These are phyloP conservation scores for Syritta pipiens DNA, from an alignment of 2,888 invertebrate genomes.

Conservation along the genomic window DNA sequence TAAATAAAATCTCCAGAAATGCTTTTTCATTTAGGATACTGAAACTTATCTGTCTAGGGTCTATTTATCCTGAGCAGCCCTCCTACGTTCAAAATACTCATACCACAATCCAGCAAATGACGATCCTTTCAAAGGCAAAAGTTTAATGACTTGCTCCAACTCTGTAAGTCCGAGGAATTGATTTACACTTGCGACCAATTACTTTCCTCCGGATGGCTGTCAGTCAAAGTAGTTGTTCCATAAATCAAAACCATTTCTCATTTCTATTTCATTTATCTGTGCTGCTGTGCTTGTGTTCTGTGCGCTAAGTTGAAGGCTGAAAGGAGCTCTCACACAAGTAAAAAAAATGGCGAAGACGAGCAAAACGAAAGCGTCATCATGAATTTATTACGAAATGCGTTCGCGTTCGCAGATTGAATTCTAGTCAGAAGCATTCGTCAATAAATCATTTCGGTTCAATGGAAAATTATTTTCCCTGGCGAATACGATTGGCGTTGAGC, in stretches of 20 bases:
- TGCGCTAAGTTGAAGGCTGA: neutral
- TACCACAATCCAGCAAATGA: conserved; percentile 49
- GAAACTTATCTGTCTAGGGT: too few relatives aligned
- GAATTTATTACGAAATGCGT: conserved; percentile 68
- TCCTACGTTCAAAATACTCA: neutral
- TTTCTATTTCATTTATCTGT: conserved; percentile 62
- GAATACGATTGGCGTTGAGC: conserved; percentile 42
- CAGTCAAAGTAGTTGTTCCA: conserved; percentile 65
- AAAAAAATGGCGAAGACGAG: conserved; percentile 18
- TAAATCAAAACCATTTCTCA: conserved; percentile 67
- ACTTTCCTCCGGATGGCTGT: conserved; percentile 57
- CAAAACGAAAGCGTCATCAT: conserved; percentile 66
- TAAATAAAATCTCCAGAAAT: too few relatives aligned
- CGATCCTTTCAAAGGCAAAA: conserved; percentile 32
- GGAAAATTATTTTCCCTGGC: conserved; percentile 43
- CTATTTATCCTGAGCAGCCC: too few relatives aligned
- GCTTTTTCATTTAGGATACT: too few relatives aligned
- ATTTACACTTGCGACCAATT: conserved; percentile 67
- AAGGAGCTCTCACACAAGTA: conserved; percentile 1
- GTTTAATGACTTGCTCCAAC: conserved; percentile 50
- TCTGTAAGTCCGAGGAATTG: conserved; percentile 31
- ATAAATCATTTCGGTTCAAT: conserved; percentile 67
- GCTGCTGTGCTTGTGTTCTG: conserved; percentile 1
- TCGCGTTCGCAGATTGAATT: conserved; percentile 67
- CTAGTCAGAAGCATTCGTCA: conserved; percentile 65